Evolutionary conservation across 1,140 invertebrate genomes (phyloP), one percentile per base, ranked within the genome.

Genomic region (Drosophila sp.): DNA sequence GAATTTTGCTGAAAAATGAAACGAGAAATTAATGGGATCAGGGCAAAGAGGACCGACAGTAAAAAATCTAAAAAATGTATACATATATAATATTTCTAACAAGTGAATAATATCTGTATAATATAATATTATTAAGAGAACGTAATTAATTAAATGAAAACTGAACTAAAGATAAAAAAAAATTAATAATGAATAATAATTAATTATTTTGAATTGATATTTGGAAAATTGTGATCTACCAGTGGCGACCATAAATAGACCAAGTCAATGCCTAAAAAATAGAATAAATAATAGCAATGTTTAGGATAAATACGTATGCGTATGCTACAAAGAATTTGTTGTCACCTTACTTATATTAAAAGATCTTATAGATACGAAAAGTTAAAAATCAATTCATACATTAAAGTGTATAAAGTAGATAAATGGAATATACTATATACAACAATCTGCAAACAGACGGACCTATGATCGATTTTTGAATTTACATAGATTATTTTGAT

Each of bases 281-380:
- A 25, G 5, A 4, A 11, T 46, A 46, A 0, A 9, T 46, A 46
- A n/a, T 1, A 25, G 3, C 0, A 9, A 50, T 21, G 21, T n/a
- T n/a, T n/a, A n/a, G n/a, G n/a, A 21, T 21, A 2, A 21, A 21
- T 21, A 21, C 21, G 21, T 21, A 21, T 21, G 21, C 1, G n/a
- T n/a, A n/a, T n/a, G n/a, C n/a, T n/a, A n/a, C n/a, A n/a, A n/a
- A n/a, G n/a, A n/a, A n/a, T n/a, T n/a, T n/a, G n/a, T n/a, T n/a
- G n/a, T n/a, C n/a, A n/a, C n/a, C n/a, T n/a, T 25, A 27, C 45
- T 48, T 48, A 48, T 13, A 6, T 41, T 41, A 48, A 21, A 25
- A 9, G 16, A 4, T 25, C 7, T 9, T 18, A 46, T 18, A 21
- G 1, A 21, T 11, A 46, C 7, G 8, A 8, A 4, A 25, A 25